Evolutionary conservation across 2,888 invertebrate genomes (phyloP).

Genomic region (Rambutsinella grinnellia): DNA sequence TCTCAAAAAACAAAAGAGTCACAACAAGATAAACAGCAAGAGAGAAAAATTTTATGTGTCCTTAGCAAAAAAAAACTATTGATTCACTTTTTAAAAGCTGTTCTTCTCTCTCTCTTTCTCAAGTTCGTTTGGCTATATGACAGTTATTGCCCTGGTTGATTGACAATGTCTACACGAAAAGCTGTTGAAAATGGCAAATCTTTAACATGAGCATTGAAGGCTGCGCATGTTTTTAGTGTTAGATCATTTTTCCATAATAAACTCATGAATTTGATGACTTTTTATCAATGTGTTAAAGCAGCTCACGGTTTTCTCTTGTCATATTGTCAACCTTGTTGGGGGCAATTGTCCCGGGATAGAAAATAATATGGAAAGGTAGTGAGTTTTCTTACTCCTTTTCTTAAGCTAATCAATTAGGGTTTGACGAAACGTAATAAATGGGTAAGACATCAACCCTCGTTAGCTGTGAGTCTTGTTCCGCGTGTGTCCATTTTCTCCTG

Average conservation of each 20-base stretch:
- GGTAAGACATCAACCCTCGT: slow-evolving; percentile 41
- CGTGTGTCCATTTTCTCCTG: neutral
- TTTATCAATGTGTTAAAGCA: neutral
- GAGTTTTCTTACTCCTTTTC: neutral
- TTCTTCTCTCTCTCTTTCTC: neutral
- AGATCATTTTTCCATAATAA: too few relatives aligned
- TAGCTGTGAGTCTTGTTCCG: slow-evolving; percentile 4
- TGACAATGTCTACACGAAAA: neutral
- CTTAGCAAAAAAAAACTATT: too few relatives aligned
- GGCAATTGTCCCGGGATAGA: neutral
- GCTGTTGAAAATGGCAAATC: neutral
- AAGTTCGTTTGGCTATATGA: slow-evolving; percentile 50
- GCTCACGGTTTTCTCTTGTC: neutral
- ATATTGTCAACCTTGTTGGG: neutral
- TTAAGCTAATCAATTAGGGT: slow-evolving; percentile 33
- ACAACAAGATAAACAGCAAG: neutral
- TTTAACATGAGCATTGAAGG: neutral
- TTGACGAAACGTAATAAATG: slow-evolving; percentile 33
- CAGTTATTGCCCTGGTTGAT: slow-evolving; percentile 48
- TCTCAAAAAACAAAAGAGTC: neutral
- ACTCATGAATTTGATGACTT: neutral
- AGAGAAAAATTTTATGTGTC: neutral
- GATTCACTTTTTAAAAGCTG: too few relatives aligned
- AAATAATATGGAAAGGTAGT: neutral
- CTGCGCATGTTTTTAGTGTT: too few relatives aligned